phyloP scores from a whole-genome alignment of 2,797 vertebrate genomes.

The Erethizon dorsatum region DNA sequence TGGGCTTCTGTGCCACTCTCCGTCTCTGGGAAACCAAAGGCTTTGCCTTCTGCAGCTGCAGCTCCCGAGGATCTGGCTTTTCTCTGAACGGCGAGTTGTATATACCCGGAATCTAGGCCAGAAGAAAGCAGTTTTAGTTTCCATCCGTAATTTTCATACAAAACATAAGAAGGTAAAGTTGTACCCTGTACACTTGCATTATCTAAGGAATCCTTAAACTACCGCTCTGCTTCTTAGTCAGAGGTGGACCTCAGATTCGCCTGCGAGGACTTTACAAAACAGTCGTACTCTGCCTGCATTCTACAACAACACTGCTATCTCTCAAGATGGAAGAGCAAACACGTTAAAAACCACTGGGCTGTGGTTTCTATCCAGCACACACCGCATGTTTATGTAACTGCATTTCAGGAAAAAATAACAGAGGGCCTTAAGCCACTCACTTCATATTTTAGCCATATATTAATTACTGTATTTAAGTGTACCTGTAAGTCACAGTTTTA shows the following conservation, averaged over 20 bases:
- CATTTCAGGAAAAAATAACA: constrained; percentile 8
- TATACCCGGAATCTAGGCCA: constrained; percentile 93
- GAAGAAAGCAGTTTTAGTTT: constrained; percentile 36
- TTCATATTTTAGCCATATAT: not conserved
- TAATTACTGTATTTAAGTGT: not conserved
- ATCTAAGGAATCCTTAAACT: not conserved
- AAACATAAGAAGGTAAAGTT: not conserved
- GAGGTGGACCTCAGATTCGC: not conserved
- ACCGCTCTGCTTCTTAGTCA: not conserved
- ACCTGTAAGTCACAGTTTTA: not conserved
- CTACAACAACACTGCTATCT: not conserved
- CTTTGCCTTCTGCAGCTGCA: constrained; percentile 92
- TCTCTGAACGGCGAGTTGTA: constrained; percentile 95
- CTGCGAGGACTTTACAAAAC: not conserved
- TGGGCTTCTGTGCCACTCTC: constrained; percentile 5
- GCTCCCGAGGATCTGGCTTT: constrained; percentile 94
- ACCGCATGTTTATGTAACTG: not conserved
- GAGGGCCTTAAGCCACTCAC: not conserved
- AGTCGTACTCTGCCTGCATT: not conserved
- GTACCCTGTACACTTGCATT: not conserved
- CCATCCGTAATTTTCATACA: not conserved
- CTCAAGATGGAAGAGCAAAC: not conserved
- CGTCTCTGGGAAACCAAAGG: constrained; percentile 84
- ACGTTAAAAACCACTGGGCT: not conserved
- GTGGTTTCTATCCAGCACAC: not conserved